These are phyloP conservation scores for Pollicipes pollicipes DNA, from an alignment of 1,140 invertebrate species.

Conservation along the genomic window DNA sequence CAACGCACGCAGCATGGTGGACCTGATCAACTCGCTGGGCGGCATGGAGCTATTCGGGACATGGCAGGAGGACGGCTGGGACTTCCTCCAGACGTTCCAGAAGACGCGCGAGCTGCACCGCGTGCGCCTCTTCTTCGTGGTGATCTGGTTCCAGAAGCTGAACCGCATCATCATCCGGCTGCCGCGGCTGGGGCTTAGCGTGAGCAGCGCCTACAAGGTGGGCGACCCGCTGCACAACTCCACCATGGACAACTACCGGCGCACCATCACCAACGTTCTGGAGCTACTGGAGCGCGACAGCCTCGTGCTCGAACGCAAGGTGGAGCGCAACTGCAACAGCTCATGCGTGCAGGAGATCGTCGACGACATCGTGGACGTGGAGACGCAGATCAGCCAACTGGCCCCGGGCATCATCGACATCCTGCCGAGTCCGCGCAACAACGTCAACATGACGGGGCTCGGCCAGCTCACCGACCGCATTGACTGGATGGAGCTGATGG, in stretches of 20 bases:
- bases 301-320: background rate
- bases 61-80: background rate
- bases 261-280: background rate
- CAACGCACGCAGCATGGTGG: background rate
- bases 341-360: background rate
- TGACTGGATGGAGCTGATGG: background rate
- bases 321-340: background rate
- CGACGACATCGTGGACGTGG: background rate
- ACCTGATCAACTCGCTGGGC: background rate
- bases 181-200: background rate
- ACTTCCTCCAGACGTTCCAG: background rate
- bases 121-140: constrained; percentile 1
- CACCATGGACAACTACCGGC: constrained; percentile 3
- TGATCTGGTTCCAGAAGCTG: constrained; percentile 5
- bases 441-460: background rate
- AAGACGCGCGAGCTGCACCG: background rate
- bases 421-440: background rate
- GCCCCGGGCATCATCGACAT: background rate
- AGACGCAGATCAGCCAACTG: background rate
- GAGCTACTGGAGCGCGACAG: background rate
- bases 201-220: background rate
- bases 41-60: constrained; percentile 1
- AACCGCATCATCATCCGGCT: constrained; percentile 3
- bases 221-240: background rate
- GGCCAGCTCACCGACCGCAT: background rate